Evolutionary conservation across 64 coral and sea anemone species (phyloP), one percentile per base, ranked within the genome.

Genomic region (Exaiptasia diaphana): DNA sequence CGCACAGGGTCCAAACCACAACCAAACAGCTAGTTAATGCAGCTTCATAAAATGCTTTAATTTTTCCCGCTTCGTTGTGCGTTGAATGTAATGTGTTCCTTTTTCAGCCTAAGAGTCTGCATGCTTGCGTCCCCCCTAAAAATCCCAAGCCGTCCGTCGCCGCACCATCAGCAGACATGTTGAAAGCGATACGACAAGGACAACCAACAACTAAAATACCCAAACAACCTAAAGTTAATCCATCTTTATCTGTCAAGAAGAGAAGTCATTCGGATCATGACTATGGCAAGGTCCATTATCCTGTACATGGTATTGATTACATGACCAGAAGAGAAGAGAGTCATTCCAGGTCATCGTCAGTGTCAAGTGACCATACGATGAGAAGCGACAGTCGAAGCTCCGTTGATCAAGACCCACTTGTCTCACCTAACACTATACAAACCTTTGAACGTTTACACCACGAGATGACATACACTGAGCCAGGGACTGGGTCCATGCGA

Each of bases 101-200:
- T 69, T 91, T 93, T 85, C 91, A 94, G 91, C 91, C 91, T 27
- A 94, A 94, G 76, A 94, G 91, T 65, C 87, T 94, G 67, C 91
- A 94, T 83, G 64, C 86, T 38, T 94, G 91, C 46, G 21, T 49
- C 44, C 38, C 38, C 64, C 85, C 85, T 35, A 88, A 88, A 38
- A 24, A 35, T 50, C 85, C 85, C 48, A 77, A 88, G 42, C 80
- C 91, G 50, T 46, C 60, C 22, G 86, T 94, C 15, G 78, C 86
- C 27, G 64, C 73, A 3, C 91, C 91, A 70, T 65, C 73, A 73
- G 80, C 76, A 38, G 91, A 88, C 22, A 89, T 94, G 61, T 75
- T 94, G 37, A 45, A 64, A 76, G 91, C 91, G 1, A 94, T 94
- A 73, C 63, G 91, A 45, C 53, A 89, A 60, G 81, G 69, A 25